Evolutionary conservation across 1,140 invertebrate genomes (phyloP), one percentile per base, ranked within the genome.

Genomic region (Tetragonula clypearis): DNA sequence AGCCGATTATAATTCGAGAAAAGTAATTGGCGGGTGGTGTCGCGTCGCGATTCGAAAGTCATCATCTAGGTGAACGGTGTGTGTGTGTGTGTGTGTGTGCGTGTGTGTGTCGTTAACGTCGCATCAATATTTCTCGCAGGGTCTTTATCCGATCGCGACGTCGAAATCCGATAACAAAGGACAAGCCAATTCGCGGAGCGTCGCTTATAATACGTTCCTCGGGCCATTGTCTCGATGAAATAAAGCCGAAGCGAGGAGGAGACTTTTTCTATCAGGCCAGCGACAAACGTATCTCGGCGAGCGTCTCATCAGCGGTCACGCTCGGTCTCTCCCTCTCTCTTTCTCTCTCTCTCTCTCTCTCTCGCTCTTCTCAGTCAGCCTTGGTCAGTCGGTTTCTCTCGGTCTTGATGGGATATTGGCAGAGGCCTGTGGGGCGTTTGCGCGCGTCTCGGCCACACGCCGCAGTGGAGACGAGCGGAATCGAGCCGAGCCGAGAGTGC

Each of bases 351-450:
- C n/a, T 65, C 17, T 49, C 30, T 30, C 30, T 30, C 30, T 30
- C 17, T 35, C 1, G 35, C 35, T 35, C 35, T 41, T 41, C 41
- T 41, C 6, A 41, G 41, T 41, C 41, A 49, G 41, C 62, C 12
- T 69, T 30, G 49, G 49, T 58, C 9, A 15, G 55, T 65, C 60
- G 75, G 55, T 66, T 69, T 75, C 26, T 65, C 56, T 69, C n/a
- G 69, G 69, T 26, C 65, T 49, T 11, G 53, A 66, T 19, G 56
- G n/a, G 69, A 84, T 84, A 77, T 88, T 88, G 87, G 84, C 76
- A 79, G 75, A 87, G 80, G 87, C 87, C 87, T 85, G 78, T 84
- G 78, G 86, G 87, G 41, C 41, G 41, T 85, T 84, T 80, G 72
- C 65, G 58, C 53, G 12, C 21, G 79, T 58, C 65, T 62, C 68